These are phyloP conservation scores for Brachionus paranguensis DNA, from an alignment of 1,140 invertebrate genomes.

Conservation along the genomic window DNA sequence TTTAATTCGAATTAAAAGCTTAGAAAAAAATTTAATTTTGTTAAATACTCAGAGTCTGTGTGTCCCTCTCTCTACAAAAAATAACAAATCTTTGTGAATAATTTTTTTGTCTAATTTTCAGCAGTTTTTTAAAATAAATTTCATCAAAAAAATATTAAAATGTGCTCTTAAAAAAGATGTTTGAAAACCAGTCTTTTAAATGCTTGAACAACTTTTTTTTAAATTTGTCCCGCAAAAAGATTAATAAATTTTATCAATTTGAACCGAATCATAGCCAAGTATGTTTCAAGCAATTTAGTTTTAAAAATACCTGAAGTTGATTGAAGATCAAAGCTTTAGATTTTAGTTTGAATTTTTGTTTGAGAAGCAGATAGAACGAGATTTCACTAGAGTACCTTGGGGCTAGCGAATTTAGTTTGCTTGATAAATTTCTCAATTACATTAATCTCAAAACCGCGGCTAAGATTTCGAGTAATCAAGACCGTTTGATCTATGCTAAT, in stretches of 20 bases:
- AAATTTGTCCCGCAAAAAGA: background rate
- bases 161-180: no score
- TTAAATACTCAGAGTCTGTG: background rate
- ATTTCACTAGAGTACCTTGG: background rate
- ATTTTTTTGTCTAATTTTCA: no score
- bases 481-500: slow-evolving; percentile 5
- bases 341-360: background rate
- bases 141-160: no score
- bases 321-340: background rate
- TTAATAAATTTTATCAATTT: background rate
- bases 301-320: background rate
- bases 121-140: no score
- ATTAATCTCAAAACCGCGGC: background rate
- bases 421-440: slow-evolving; percentile 7
- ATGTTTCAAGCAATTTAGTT: background rate
- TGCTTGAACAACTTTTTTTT: background rate
- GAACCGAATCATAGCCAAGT: background rate
- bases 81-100: no score
- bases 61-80: background rate
- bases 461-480: background rate
- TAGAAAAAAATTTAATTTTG: background rate
- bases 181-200: background rate
- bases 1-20: slow-evolving; percentile 1
- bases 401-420: background rate
- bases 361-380: background rate